Evolutionary conservation across 2,888 invertebrate genomes (phyloP), one percentile per base, ranked within the genome.

Genomic region (Cyrtodaria siliqua): DNA sequence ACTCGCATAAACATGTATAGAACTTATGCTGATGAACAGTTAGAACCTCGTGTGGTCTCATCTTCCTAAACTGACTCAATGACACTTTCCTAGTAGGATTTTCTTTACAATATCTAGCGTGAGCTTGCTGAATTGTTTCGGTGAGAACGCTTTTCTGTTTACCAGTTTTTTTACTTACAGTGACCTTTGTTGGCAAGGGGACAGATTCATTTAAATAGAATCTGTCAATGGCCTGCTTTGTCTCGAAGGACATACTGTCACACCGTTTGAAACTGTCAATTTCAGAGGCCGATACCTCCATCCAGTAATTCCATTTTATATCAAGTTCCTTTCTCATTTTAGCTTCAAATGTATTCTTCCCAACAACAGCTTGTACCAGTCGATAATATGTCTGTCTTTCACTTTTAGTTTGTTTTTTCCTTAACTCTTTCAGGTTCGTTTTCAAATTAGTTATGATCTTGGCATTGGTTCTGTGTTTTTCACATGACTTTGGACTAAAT

Each of bases 191-290:
- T n/a, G n/a, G n/a, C n/a, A n/a, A n/a, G n/a, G n/a, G n/a, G n/a
- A 47, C 47, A 12, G 52, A 52, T 52, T 52, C 8, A 52, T 52
- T 52, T 26, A 52, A 12, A 52, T 52, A 52, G 26, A 52, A 52
- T 52, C 52, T 52, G 52, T 52, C 52, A 8, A 52, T 24, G 52
- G 27, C 52, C 52, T 52, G 52, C 18, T 26, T 52, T 52, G 52
- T 52, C 8, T 52, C 52, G 18, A 18, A 26, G 9, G 23, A 2
- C 52, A 52, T 9, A 27, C 52, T 2, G 26, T 52, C 9, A 52
- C 24, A 24, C 9, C 27, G 23, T 27, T 23, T 52, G 26, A 52
- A 26, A 26, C 26, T 52, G 9, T 52, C 52, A 26, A 52, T 23
- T 52, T 52, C 52, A 23, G 23, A 9, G 9, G 26, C 52, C 26